Evolutionary conservation across 2,797 vertebrate species (phyloP).

Genomic region (Malacoraja senta): DNA sequence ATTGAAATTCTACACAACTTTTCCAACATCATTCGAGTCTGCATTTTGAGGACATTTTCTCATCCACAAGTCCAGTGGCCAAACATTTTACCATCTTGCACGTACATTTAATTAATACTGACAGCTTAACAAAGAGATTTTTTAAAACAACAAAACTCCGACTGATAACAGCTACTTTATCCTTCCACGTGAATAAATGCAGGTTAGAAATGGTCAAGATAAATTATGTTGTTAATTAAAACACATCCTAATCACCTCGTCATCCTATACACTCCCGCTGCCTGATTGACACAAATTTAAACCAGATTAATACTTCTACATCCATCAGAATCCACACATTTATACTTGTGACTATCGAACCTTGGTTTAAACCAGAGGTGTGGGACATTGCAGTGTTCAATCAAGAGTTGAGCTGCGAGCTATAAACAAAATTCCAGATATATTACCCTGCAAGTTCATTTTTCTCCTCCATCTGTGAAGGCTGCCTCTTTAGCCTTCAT

Average conservation of each 20-base stretch:
- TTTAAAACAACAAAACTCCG: too few relatives aligned
- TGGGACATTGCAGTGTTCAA: neutral
- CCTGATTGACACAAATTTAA: neutral
- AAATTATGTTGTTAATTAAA: too few relatives aligned
- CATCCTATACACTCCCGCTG: neutral
- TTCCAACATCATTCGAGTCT: neutral
- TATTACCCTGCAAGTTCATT: too few relatives aligned
- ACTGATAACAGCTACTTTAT: neutral
- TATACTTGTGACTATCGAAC: neutral
- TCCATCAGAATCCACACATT: neutral
- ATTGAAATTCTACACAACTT: neutral
- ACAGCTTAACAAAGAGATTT: neutral
- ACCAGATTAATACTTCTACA: neutral
- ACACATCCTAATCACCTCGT: too few relatives aligned
- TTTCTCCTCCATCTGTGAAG: neutral
- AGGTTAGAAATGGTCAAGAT: neutral
- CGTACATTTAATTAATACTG: neutral
- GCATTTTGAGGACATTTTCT: neutral
- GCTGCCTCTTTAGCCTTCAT: neutral
- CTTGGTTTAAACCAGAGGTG: neutral
- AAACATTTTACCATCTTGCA: neutral
- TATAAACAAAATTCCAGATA: neutral
- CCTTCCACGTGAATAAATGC: neutral
- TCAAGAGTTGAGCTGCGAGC: neutral
- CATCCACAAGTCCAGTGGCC: neutral